Evolutionary conservation across 2,888 invertebrate species (phyloP), one percentile per base, ranked within the genome.

Genomic region (Tenthredo notha): DNA sequence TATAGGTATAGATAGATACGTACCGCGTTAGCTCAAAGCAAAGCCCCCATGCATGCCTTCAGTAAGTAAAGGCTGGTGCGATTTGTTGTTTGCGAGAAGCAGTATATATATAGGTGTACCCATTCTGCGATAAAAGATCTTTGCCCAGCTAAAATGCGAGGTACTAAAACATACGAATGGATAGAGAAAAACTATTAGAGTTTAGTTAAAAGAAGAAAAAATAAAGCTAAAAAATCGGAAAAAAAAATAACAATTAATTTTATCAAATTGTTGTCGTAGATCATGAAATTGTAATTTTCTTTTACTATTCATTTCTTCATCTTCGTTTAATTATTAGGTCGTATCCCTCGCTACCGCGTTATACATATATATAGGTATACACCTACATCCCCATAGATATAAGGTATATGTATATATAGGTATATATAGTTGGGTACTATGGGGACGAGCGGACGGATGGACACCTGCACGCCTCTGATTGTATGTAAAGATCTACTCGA

Each of bases 381-480:
- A 7, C 29, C 50, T 25, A 50, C 65, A 65, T 18, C 67, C 15
- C 18, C 18, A 33, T 67, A 33, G 0, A 67, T 33, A 67, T 5
- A 54, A 37, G 37, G 37, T 37, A 7, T 37, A 37, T 7, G 7
- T 37, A 7, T 25, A 33, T 67, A 33, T 4, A 6, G 15, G 5
- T 29, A 67, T 12, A 29, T 29, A 67, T 33, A 18, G 29, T n/a
- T 50, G 10, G 25, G 50, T 50, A 54, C 18, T 33, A 33, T 33
- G 50, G 25, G 50, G 54, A 33, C 47, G 21, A 67, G 47, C 89
- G 88, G 87, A 90, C 88, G 89, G 87, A 88, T 89, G 91, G 91
- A 92, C 92, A 92, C 92, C 92, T 92, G 92, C 92, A 90, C 89
- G 90, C 90, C 91, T 90, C 89, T 90, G 91, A 91, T 92, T 91